Conservation (phyloP, 2,113 vertebrate genomes). For the Recurvirostra avosetta region DNA sequence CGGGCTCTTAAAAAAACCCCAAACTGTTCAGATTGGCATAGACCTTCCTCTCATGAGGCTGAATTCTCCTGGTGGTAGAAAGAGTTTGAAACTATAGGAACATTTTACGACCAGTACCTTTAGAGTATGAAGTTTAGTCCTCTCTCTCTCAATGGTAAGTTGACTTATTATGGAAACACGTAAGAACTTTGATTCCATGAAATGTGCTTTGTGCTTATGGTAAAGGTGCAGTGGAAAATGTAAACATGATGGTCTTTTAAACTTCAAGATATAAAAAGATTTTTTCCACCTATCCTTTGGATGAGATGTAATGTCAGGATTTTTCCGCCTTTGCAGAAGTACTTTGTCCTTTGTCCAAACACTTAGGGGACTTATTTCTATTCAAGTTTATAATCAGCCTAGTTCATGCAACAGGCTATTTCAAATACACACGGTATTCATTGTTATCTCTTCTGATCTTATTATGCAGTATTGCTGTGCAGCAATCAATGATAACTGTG, state of each 20-base stretch:
- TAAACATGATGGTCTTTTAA: background rate
- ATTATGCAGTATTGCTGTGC: background rate
- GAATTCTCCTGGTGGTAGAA: background rate
- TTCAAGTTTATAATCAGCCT: background rate
- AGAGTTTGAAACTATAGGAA: background rate
- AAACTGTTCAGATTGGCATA: background rate
- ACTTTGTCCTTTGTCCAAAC: background rate
- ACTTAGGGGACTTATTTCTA: background rate
- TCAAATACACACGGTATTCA: fast-evolving
- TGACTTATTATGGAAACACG: background rate
- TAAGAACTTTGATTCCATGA: background rate
- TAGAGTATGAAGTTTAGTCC: background rate
- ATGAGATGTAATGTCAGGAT: background rate
- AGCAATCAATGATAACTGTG: background rate
- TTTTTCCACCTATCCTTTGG: background rate
- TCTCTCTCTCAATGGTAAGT: background rate
- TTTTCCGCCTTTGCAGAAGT: background rate
- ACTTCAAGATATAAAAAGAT: background rate
- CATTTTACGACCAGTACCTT: background rate
- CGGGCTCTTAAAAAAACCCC: background rate
- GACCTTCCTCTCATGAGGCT: background rate
- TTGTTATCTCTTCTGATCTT: background rate
- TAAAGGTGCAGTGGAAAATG: background rate
- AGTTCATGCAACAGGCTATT: background rate
- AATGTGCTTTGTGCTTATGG: background rate